These are phyloP conservation scores for Phymastichus coffea DNA, from an alignment of 1,140 invertebrate species.

Conservation along the genomic window DNA sequence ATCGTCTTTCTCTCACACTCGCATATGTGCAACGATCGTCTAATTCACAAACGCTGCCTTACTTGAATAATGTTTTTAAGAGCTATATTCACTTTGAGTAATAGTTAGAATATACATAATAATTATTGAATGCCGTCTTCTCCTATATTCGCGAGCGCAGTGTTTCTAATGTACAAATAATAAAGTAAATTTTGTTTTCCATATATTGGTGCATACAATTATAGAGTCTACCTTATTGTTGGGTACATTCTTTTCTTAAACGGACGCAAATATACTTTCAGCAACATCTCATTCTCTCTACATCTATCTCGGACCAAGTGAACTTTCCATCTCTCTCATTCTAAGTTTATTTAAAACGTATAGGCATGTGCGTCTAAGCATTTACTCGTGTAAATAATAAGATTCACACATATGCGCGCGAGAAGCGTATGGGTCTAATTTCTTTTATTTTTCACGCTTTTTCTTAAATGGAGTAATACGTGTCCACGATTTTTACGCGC, in stretches of 20 bases:
- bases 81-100: conserved; percentile 22
- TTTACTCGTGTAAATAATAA: conserved; percentile 14
- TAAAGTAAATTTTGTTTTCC: neutral
- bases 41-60: neutral
- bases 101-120: conserved; percentile 24
- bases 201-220: neutral
- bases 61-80: too few relatives aligned
- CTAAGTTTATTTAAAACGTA: conserved; percentile 22
- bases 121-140: conserved; percentile 13
- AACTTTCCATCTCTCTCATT: neutral
- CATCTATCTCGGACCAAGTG: conserved; percentile 3
- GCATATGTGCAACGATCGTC: conserved; percentile 1
- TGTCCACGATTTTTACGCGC: neutral
- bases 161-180: conserved; percentile 7
- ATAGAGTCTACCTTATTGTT: neutral
- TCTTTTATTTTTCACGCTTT: conserved; percentile 5
- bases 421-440: conserved; percentile 7
- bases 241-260: neutral
- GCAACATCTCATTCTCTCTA: conserved; percentile 25
- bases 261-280: conserved; percentile 7
- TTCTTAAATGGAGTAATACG: neutral
- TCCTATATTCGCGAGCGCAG: too few relatives aligned
- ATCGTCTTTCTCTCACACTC: too few relatives aligned
- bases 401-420: too few relatives aligned
- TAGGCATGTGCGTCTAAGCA: conserved; percentile 20